A percentile compares a stretch with the other conserved stretches of the same genome.
These are phyloP conservation scores for Opisthograptis luteolata DNA, from an alignment of 2,888 invertebrate species.

Conservation along the genomic window DNA sequence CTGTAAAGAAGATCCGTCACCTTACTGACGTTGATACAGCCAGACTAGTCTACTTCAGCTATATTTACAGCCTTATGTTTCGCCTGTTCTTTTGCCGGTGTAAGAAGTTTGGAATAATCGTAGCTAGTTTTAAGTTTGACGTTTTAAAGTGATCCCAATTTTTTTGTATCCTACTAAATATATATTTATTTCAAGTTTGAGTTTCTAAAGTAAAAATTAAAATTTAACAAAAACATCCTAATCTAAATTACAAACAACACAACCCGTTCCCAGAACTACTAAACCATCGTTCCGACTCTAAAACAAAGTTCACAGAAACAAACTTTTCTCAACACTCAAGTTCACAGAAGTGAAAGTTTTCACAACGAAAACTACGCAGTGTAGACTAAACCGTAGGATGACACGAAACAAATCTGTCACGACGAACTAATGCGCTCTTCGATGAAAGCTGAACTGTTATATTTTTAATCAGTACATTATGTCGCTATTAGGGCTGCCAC, in stretches of 20 bases:
- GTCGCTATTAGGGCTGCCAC: slow-evolving; percentile 7
- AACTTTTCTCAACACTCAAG: slow-evolving; percentile 9
- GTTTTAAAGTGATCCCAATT: too few species aligned
- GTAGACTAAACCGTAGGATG: slow-evolving; percentile 1
- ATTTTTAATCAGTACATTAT: slow-evolving; percentile 8
- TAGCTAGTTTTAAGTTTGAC: too few species aligned
- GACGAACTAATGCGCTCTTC: slow-evolving; percentile 17
- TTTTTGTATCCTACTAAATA: too few species aligned
- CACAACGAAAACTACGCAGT: slow-evolving; percentile 5
- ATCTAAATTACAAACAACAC: neutral
- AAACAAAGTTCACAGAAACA: slow-evolving; percentile 8
- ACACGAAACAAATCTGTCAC: slow-evolving; percentile 18
- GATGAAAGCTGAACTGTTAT: slow-evolving; percentile 13
- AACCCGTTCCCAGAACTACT: slow-evolving; percentile 3
- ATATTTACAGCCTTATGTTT: too few species aligned
- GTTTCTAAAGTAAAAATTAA: too few species aligned
- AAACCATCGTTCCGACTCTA: neutral
- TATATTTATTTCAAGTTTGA: too few species aligned
- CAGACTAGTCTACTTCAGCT: too few species aligned
- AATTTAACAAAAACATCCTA: too few species aligned
- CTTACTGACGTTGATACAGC: too few species aligned
- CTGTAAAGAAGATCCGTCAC: too few species aligned
- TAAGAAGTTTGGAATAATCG: too few species aligned
- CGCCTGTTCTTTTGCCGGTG: too few species aligned
- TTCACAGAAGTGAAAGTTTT: slow-evolving; percentile 16